phyloP scores from a whole-genome alignment of 1,140 invertebrate genomes.

The Drosophila simulans region DNA sequence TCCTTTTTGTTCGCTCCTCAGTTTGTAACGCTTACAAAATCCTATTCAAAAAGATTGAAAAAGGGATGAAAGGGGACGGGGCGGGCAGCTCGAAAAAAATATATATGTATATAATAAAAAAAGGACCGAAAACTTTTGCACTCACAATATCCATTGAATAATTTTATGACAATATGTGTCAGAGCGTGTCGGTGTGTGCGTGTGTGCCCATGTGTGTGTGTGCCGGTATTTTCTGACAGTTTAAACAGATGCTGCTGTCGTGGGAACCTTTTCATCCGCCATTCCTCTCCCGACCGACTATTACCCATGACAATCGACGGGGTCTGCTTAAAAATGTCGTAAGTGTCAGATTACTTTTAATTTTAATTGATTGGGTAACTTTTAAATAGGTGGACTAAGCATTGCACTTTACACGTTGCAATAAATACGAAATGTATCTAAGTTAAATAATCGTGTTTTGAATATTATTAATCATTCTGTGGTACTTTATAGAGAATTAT shows the following conservation, averaged over 20 bases:
- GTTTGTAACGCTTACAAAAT: constrained; percentile 78
- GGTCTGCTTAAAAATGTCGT: no score
- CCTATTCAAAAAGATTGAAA: constrained; percentile 80
- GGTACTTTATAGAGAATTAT: no score
- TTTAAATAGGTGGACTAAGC: no score
- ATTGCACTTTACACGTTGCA: no score
- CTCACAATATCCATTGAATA: constrained; percentile 83
- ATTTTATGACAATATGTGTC: constrained; percentile 84
- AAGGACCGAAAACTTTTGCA: constrained; percentile 70
- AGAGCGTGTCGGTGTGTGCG: constrained; percentile 52
- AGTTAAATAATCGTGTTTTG: no score
- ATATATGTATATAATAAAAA: constrained; percentile 47
- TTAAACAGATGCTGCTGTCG: constrained; percentile 71
- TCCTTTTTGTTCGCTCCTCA: constrained; percentile 62
- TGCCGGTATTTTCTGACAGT: constrained; percentile 73
- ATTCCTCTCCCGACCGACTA: not conserved
- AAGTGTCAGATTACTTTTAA: not conserved
- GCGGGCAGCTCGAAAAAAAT: not conserved
- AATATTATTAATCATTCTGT: not conserved
- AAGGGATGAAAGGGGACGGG: constrained; percentile 54
- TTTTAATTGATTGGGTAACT: not conserved
- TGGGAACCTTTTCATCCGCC: constrained; percentile 2
- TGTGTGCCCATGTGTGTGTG: constrained; percentile 17
- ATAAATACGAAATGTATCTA: no score
- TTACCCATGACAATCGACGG: constrained; percentile 8